phyloP scores from a whole-genome alignment of 2,113 vertebrate genomes.

The Potamarius usumacintae region DNA sequence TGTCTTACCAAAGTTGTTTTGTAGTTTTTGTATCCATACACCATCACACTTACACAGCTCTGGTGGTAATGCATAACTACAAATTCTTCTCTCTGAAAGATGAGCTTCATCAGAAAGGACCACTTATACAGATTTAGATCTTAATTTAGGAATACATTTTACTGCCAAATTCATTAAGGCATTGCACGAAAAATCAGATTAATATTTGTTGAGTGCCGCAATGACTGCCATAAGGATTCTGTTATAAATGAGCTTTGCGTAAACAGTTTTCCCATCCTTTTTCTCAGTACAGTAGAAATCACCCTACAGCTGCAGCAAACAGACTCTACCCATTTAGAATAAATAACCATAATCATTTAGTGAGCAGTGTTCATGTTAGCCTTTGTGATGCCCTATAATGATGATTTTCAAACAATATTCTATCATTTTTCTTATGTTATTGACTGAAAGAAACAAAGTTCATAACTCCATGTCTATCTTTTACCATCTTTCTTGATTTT shows the following conservation, averaged over 20 bases:
- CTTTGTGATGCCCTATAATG: background rate
- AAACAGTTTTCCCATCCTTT: background rate
- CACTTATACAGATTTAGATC: background rate
- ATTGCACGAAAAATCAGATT: background rate
- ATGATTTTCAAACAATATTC: background rate
- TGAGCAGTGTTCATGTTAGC: conserved; percentile 1
- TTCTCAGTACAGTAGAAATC: background rate
- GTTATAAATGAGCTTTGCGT: background rate
- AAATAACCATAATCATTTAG: background rate
- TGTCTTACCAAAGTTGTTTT: background rate
- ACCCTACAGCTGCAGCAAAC: background rate
- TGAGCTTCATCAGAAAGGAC: background rate
- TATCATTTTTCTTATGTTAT: background rate
- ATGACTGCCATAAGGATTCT: background rate
- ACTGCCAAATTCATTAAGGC: background rate
- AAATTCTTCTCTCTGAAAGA: background rate
- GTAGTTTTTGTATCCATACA: background rate
- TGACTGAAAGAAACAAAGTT: background rate
- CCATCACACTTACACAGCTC: background rate
- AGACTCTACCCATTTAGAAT: background rate
- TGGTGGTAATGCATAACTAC: background rate
- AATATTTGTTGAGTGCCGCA: background rate
- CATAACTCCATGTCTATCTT: background rate
- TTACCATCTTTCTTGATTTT: conserved; percentile 15
- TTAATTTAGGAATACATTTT: background rate